A percentile compares a stretch with the other conserved stretches of the same genome.
These are phyloP conservation scores for Drosophila sulfurigaster DNA, from an alignment of 1,140 invertebrate genomes.

Conservation along the genomic window DNA sequence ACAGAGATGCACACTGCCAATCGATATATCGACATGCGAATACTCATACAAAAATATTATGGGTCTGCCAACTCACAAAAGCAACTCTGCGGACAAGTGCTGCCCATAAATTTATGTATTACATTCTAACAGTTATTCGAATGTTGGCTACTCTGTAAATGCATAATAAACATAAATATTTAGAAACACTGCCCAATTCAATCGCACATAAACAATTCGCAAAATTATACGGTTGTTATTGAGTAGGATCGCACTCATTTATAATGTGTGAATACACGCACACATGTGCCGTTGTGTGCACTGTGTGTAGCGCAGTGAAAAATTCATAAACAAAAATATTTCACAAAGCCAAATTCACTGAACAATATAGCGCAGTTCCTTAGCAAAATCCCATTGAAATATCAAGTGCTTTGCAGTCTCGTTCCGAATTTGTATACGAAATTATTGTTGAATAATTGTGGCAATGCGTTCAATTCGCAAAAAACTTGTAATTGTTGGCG, in stretches of 20 bases:
- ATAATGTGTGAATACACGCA: background rate
- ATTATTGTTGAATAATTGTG: conserved; percentile 13
- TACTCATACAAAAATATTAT: conserved; percentile 2
- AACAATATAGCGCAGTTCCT: conserved; percentile 16
- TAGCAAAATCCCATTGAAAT: conserved; percentile 2
- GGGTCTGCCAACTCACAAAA: conserved; percentile 8
- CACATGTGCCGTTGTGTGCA: conserved; percentile 13
- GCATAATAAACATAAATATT: background rate
- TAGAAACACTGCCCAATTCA: background rate
- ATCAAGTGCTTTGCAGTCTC: background rate
- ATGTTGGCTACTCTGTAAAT: conserved; percentile 12
- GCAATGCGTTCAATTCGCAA: conserved; percentile 98
- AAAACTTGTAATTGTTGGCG: conserved; percentile 99
- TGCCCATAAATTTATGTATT: conserved; percentile 20
- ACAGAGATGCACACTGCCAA: conserved; percentile 14
- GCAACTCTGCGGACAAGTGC: conserved; percentile 17
- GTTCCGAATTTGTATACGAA: background rate
- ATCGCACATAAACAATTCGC: background rate
- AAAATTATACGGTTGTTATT: background rate
- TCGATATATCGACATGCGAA: conserved; percentile 28
- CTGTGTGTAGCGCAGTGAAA: conserved; percentile 31
- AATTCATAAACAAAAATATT: conserved; percentile 53
- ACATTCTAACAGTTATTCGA: conserved; percentile 42
- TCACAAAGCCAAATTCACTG: conserved; percentile 19
- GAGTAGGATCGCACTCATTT: background rate